Evolutionary conservation across 2,113 vertebrate species (phyloP).

Genomic region (Myocastor coypus): DNA sequence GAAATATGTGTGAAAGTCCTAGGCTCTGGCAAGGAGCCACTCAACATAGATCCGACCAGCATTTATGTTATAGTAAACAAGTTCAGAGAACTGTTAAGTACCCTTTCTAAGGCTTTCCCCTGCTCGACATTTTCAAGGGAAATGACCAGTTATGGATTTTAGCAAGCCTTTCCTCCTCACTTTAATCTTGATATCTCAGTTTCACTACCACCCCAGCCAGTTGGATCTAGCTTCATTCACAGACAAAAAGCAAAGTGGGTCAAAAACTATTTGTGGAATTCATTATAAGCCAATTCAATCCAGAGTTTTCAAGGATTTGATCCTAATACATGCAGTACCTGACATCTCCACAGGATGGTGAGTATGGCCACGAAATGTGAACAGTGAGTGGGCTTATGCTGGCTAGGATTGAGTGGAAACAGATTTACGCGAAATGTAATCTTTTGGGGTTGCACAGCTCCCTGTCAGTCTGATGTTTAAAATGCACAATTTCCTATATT

Average conservation of each 20-base stretch:
- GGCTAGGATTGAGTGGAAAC: not conserved
- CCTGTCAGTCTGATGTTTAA: constrained; percentile 6
- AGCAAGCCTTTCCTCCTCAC: not conserved
- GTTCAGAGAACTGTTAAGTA: not conserved
- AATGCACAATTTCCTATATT: constrained; percentile 39
- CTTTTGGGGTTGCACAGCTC: not conserved
- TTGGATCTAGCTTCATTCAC: not conserved
- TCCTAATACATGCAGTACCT: not conserved
- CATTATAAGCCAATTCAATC: not conserved
- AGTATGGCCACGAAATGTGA: not conserved
- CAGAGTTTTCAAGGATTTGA: not conserved
- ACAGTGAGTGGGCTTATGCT: fast-evolving
- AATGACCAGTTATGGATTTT: not conserved
- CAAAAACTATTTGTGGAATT: not conserved
- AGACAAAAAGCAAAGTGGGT: not conserved
- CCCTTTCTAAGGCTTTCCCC: not conserved
- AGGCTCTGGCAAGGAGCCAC: not conserved
- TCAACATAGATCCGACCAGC: not conserved
- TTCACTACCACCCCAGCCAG: not conserved
- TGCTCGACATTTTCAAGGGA: not conserved
- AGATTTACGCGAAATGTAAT: constrained; percentile 26
- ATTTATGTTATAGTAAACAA: not conserved
- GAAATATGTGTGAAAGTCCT: not conserved
- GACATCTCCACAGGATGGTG: constrained; percentile 54
- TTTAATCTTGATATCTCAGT: not conserved